phyloP scores from a whole-genome alignment of 2,888 invertebrate genomes.

The Xestia sexstrigata region DNA sequence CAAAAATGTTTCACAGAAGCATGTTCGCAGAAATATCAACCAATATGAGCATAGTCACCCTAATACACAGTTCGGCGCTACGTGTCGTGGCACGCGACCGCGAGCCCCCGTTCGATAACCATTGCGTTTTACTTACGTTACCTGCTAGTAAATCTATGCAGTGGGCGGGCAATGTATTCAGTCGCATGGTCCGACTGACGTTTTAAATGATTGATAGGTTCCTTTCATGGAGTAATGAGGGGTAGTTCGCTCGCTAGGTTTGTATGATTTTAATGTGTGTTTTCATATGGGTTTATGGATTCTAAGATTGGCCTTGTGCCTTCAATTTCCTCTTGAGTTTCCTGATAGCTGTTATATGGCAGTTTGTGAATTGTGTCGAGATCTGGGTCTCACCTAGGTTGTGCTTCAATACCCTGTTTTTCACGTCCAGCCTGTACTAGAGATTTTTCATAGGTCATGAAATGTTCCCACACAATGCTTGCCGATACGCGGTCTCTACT shows the following conservation, averaged over 20 bases:
- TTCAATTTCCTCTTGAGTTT: not conserved
- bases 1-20: not conserved
- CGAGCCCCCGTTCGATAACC: constrained; percentile 46
- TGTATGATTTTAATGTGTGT: constrained; percentile 22
- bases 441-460: not conserved
- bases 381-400: not conserved
- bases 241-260: constrained; percentile 9
- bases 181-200: constrained; percentile 22
- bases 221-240: constrained; percentile 24
- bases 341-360: not conserved
- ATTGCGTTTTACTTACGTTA: constrained; percentile 57
- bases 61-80: constrained; percentile 37
- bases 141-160: constrained; percentile 23
- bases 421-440: no score
- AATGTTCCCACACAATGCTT: not conserved
- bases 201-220: constrained; percentile 42
- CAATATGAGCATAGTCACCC: constrained; percentile 14
- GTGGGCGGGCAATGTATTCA: constrained; percentile 32
- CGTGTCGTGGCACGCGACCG: constrained; percentile 41
- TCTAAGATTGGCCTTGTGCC: not conserved
- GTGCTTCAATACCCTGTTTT: not conserved
- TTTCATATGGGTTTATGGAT: constrained; percentile 4
- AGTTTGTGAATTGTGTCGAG: not conserved
- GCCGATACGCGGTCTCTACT: not conserved
- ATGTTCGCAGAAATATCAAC: not conserved